Percentiles rank a stretch among this genome's conserved stretches.
Evolutionary conservation across 30 jellyfish, hydroid and myxozoan species (phyloP).

Genomic region (Mastigias papua): DNA sequence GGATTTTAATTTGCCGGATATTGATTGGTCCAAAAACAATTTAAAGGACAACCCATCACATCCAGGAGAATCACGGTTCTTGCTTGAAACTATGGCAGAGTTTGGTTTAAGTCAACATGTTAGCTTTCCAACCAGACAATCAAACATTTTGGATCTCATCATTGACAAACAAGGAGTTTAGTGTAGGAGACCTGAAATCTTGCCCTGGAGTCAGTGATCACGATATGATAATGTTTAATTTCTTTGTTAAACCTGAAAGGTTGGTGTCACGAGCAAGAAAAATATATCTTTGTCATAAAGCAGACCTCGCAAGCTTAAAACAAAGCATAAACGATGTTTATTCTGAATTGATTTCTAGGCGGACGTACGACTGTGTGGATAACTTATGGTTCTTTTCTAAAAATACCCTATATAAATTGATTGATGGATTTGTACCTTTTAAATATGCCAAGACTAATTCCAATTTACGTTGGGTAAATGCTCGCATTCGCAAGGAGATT

Average conservation of each 20-base stretch:
- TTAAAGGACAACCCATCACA: slow-evolving; percentile 42
- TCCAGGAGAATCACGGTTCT: slow-evolving; percentile 56
- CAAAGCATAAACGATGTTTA: slow-evolving; percentile 48
- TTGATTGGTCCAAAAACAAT: slow-evolving; percentile 60
- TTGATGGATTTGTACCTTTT: slow-evolving; percentile 31
- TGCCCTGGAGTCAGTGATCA: slow-evolving; percentile 65
- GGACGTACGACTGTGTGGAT: slow-evolving; percentile 48
- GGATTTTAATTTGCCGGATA: slow-evolving; percentile 50
- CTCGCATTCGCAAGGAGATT: slow-evolving; percentile 50
- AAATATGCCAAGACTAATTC: slow-evolving; percentile 41
- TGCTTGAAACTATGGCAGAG: slow-evolving; percentile 52
- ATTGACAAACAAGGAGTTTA: slow-evolving; percentile 58
- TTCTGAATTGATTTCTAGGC: slow-evolving; percentile 56
- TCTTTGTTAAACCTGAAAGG: slow-evolving; percentile 55
- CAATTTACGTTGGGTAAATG: slow-evolving; percentile 46
- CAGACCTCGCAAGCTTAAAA: slow-evolving; percentile 46
- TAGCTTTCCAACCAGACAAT: slow-evolving; percentile 50
- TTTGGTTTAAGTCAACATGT: slow-evolving; percentile 52
- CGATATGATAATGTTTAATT: slow-evolving; percentile 48
- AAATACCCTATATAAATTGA: slow-evolving; percentile 48
- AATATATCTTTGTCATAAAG: slow-evolving; percentile 49
- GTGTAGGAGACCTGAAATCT: slow-evolving; percentile 58
- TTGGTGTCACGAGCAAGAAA: slow-evolving; percentile 41
- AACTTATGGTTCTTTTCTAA: slow-evolving; percentile 47
- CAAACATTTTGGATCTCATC: slow-evolving; percentile 48